Evolutionary conservation across 2,888 invertebrate genomes (phyloP), one percentile per base, ranked within the genome.

Genomic region (Eulithis testata): DNA sequence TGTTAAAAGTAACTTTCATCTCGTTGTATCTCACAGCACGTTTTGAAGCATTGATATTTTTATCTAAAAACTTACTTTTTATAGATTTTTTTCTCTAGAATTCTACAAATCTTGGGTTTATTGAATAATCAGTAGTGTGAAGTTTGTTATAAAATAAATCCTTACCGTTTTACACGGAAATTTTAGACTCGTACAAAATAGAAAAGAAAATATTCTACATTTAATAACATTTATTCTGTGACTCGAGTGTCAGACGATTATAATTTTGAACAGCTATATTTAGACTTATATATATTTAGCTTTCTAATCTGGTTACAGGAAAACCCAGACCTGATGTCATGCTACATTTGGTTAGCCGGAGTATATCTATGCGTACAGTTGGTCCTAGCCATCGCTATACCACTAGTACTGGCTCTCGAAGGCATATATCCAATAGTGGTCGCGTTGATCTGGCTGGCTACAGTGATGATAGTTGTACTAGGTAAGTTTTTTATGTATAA

Each of bases 321-420:
- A 27, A 65, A 78, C 11, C 53, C 73, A 8, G 66, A 72, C 4
- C 54, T 76, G 37, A 77, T 80, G 66, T 71, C 78, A 0, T 69
- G 73, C n/a, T 80, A 79, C 60, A 72, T 76, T 37, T 79, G 78
- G 77, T 59, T 78, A 1, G 70, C 75, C n/a, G 56, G 51, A n/a
- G 11, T 56, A 9, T 55, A 60, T 51, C 11, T 65, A 37, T 60
- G 40, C 12, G 47, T 54, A 40, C 60, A 61, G 54, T 47, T 61
- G 5, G 40, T 61, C 11, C n/a, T 61, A 3, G 60, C 60, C 6
- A 54, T 61, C 3, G 11, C 9, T 27, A 54, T 61, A 27, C 60
- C 60, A 14, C 11, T 61, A 6, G 49, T 61, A 1, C 27, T 61
- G 27, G 49, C 53, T 21, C 9, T 49, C 9, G 60, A 61, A n/a